Evolutionary conservation across 2,888 invertebrate genomes (phyloP), one percentile per base, ranked within the genome.

Genomic region (Chalcis sispes): DNA sequence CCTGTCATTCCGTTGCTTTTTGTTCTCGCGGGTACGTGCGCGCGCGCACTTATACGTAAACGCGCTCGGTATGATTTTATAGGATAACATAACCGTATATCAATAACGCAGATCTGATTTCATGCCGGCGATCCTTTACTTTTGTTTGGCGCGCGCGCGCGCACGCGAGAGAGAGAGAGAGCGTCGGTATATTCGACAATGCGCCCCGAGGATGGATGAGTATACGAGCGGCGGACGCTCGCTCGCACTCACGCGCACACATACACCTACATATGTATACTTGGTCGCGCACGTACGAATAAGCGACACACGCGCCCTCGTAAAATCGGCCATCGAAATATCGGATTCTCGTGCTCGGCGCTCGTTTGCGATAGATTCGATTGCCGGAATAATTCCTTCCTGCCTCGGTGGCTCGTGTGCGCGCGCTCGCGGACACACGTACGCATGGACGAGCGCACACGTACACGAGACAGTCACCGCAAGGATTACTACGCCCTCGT

Each of bases 71-170:
- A 29, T 36, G 13, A 27, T 70, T 70, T 70, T 59, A 59, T 59
- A 48, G 20, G 29, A 32, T 64, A 56, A 42, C 52, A 46, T 59
- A 70, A 59, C 59, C 59, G 69, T 72, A 65, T 58, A 72, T 72
- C 72, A 65, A 72, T 72, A 72, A 27, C 72, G 62, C 20, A 4
- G 72, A 72, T 72, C 72, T 72, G 72, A 72, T 72, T 72, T 72
- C 72, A 29, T 48, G 56, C 20, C 36, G 54, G 36, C 58, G 64
- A 72, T 72, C 32, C 72, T 72, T 58, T 65, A 72, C 73, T 73
- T 73, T 73, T 61, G 56, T 73, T 66, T 52, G 50, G 40, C 59
- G 18, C 40, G 42, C 46, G 18, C 42, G 25, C 10, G 18, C n/a
- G n/a, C n/a, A n/a, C n/a, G n/a, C n/a, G n/a, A n/a, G n/a, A n/a